Base-by-base conservation (phyloP, 30 jellyfish, hydroid and myxozoan species). In the Cassiopea xamachana region DNA sequence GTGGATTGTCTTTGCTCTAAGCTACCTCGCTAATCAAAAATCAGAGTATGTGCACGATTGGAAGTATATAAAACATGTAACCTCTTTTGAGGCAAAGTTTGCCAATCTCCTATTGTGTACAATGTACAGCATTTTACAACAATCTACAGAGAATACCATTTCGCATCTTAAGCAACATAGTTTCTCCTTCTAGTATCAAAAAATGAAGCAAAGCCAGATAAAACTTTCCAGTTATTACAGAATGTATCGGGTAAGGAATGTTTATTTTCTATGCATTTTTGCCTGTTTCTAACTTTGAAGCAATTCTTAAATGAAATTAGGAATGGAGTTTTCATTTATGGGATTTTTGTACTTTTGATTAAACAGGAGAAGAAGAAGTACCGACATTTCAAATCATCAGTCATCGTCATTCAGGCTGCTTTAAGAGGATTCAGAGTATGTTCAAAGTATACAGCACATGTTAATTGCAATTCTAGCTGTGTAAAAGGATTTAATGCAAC, bases 351-450 rank as follows among this genome's bases (percentile, higher is more conserved):
- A 27, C 39, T 27, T 27, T 27, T 27, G 39, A 27, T 27, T 49
- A 3, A 10, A 77, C 84, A 94, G 98, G 98, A 91, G 79, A 83
- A 86, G 87, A 88, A 84, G 64, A 82, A 79, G 60, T 96, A 77
- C 87, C 70, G 87, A 60, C 91, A 70, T 64, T 80, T 96, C 75
- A 83, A 71, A 72, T 46, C 75, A 49, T 87, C 98, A 1, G 98
- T 92, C 51, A 80, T 96, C 69, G 62, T 64, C 27, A 84, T 96
- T 46, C 99, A 96, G 84, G 89, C 99, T 8, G 91, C 79, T 72
- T 76, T 92, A 67, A 83, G 98, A 84, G 99, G 99, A 60, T 92
- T 87, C 93, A 79, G 90, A 78, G 99, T 96, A 85, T 79, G 95
- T 85, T 59, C 13, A 59, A 7, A 27, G 39, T 27, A 27, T 27